A percentile compares a stretch with the other conserved stretches of the same genome.
Evolutionary conservation across 2,113 vertebrate species (phyloP).

Genomic region (Melanocharis versteri): DNA sequence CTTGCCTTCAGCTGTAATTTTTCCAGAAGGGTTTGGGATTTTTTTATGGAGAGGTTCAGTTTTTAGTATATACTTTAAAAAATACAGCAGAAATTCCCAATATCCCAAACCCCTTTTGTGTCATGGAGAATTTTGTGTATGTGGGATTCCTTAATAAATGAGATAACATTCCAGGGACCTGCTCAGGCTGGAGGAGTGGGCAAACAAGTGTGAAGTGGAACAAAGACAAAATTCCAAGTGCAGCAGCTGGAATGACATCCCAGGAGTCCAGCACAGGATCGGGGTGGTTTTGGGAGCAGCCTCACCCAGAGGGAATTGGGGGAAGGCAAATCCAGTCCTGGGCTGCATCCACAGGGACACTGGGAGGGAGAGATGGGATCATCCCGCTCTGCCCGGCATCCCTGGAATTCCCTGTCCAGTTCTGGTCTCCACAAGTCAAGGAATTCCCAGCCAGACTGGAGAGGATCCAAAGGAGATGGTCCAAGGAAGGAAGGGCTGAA

Average conservation of each 20-base stretch:
- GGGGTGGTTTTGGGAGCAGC: not conserved
- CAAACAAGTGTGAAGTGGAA: not conserved
- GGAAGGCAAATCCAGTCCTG: not conserved
- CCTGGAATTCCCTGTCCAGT: not conserved
- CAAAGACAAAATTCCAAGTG: not conserved
- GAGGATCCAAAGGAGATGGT: not conserved
- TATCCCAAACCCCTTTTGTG: not conserved
- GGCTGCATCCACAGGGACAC: not conserved
- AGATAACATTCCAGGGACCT: not conserved
- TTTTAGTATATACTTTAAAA: not conserved
- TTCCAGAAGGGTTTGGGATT: not conserved
- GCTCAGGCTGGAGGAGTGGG: not conserved
- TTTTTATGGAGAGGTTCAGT: not conserved
- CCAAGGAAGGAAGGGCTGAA: not conserved
- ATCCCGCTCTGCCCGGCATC: fast-evolving
- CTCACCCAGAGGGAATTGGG: not conserved
- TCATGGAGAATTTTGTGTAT: not conserved
- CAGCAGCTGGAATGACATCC: not conserved
- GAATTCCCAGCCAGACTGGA: not conserved
- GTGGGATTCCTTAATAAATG: not conserved
- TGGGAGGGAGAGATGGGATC: not conserved
- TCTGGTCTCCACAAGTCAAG: not conserved
- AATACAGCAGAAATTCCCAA: not conserved
- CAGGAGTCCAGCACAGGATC: not conserved
- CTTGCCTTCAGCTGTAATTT: not conserved